Evolutionary conservation across 2,113 vertebrate species (phyloP), one percentile per base, ranked within the genome.

Genomic region (Amia ocellicauda): DNA sequence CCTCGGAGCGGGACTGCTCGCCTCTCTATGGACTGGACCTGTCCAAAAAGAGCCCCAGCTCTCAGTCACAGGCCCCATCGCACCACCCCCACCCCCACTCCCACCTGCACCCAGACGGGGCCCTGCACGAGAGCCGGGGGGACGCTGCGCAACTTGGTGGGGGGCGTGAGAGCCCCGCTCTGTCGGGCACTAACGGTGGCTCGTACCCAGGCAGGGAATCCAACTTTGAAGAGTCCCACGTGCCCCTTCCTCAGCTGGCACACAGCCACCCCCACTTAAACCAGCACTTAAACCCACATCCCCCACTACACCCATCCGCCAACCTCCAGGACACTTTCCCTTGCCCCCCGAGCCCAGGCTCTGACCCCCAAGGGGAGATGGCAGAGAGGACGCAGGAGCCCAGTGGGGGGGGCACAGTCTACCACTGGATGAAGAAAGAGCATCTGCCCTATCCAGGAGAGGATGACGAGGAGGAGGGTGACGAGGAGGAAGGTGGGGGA

Each of bases 391-490:
- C 9, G 51, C 16, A 23, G 3, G 51, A 11, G 9, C 4, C 71
- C 41, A 74, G 83, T 66, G 83, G 85, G 23, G 69, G 75, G 59
- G 78, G 83, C 26, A 86, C 79, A 76, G 83, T 91, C 72, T 98
- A 95, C 78, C 92, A 91, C 78, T 99, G 95, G 96, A 94, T 99
- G 82, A 98, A 99, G 82, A 92, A 94, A 3, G 95, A 98, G 77
- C 93, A 92, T 0, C 71, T 91, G 60, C 76, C 86, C 14, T 92
- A 90, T 23, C 82, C 87, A 56, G 90, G 89, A 59, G 89, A 94
- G 51, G 94, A 97, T 0, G 95, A 97, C 51, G 81, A 84, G 26
- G 87, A 83, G 40, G 86, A 86, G 14, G 88, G 87, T 1, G 86
- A 85, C 13, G 92, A 86, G 50, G 91, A 93, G 2, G 93, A 92